Conservation (phyloP, 2,888 invertebrate species). For the Brachyptera putata region DNA sequence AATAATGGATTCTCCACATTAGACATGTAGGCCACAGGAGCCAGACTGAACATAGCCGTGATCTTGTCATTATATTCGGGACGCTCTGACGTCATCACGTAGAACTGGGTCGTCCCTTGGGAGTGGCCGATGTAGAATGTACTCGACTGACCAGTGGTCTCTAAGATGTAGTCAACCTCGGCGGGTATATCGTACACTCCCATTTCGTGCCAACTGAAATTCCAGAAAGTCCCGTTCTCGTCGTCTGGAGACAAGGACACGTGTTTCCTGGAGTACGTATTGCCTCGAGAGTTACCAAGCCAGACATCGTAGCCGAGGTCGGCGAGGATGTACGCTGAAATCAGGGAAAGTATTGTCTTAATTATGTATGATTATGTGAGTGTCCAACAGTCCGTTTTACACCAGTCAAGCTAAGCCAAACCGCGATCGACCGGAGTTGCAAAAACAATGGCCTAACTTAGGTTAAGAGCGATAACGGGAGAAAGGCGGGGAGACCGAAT, state of each 20-base stretch:
- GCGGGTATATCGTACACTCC: slow-evolving; percentile 73
- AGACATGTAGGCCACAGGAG: slow-evolving; percentile 32
- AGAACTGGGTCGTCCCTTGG: slow-evolving; percentile 43
- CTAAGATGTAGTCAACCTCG: slow-evolving; percentile 67
- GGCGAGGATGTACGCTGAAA: slow-evolving; percentile 50
- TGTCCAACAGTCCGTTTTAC: no score
- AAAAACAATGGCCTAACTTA: no score
- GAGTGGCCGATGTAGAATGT: slow-evolving; percentile 80
- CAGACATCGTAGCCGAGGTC: slow-evolving; percentile 74
- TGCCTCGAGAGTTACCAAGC: slow-evolving; percentile 78
- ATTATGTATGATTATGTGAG: no score
- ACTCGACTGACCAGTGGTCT: slow-evolving; percentile 52
- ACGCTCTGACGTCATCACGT: slow-evolving; percentile 31
- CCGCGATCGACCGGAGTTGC: no score
- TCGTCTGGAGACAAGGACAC: slow-evolving; percentile 43
- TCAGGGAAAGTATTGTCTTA: no score
- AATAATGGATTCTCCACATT: slow-evolving; percentile 12
- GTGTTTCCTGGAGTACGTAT: slow-evolving; percentile 60
- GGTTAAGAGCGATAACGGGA: no score
- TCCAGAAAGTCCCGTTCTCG: slow-evolving; percentile 55
- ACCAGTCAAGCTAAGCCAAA: no score
- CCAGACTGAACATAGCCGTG: slow-evolving; percentile 30
- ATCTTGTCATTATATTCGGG: slow-evolving; percentile 36
- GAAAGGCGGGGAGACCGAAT: no score
- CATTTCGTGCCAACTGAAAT: slow-evolving; percentile 80